Evolutionary conservation across 2,797 vertebrate genomes (phyloP).

Genomic region (Halcyon badia): DNA sequence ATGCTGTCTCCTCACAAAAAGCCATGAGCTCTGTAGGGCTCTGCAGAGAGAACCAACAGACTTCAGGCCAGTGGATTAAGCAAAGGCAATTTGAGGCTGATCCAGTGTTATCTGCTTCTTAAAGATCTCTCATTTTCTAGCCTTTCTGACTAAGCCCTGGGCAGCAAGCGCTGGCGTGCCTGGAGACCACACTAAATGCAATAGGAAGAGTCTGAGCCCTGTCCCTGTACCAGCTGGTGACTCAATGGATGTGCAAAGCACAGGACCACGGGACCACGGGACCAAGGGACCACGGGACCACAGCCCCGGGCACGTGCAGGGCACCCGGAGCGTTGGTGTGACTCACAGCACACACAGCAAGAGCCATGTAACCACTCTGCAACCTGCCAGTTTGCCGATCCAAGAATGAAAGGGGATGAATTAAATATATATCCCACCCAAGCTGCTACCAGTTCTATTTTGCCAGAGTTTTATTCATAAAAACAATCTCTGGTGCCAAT

Average conservation of each 20-base stretch:
- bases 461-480: constrained; percentile 9
- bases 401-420: neutral
- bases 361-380: neutral
- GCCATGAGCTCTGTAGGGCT: neutral
- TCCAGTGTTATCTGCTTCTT: neutral
- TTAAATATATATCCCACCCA: constrained; percentile 22
- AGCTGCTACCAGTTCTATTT: neutral
- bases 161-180: neutral
- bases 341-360: neutral
- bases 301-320: rapidly evolving
- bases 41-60: neutral
- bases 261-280: neutral
- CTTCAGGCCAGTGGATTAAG: neutral
- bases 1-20: neutral
- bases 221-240: neutral
- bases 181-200: neutral
- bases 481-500: constrained; percentile 29
- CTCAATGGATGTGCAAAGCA: neutral
- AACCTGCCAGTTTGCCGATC: neutral
- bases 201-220: neutral
- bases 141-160: neutral
- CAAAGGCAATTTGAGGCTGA: neutral
- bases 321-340: neutral
- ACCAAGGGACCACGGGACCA: too few relatives aligned
- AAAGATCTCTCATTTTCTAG: neutral